phyloP scores from a whole-genome alignment of 1,140 invertebrate genomes.

The Physella acuta region DNA sequence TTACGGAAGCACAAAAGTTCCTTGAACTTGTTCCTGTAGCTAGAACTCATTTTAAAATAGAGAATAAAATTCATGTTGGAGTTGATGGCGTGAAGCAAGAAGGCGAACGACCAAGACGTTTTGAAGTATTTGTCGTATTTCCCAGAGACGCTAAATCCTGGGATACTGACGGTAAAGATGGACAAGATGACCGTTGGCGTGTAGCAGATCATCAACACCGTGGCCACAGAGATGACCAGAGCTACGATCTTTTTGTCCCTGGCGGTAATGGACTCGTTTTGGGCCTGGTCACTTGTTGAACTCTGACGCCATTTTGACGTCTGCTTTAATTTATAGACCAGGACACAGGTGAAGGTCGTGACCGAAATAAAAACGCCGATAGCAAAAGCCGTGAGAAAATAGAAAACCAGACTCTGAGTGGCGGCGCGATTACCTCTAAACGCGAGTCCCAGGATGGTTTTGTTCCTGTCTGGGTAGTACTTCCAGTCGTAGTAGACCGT shows the following conservation, averaged over 20 bases:
- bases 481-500: not conserved
- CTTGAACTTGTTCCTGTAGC: slow-evolving; percentile 1
- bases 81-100: slow-evolving; percentile 6
- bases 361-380: not conserved
- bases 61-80: not conserved
- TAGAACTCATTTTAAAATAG: slow-evolving; percentile 12
- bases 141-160: not conserved
- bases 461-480: not conserved
- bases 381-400: not conserved
- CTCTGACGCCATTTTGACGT: not conserved
- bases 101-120: not conserved
- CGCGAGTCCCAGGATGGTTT: not conserved
- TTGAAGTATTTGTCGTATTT: slow-evolving; percentile 1
- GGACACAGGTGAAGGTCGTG: not conserved
- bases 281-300: not conserved
- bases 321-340: not conserved
- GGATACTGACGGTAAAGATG: not conserved
- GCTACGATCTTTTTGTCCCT: not conserved
- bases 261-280: not conserved
- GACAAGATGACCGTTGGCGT: slow-evolving; percentile 5
- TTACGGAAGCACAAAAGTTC: no score
- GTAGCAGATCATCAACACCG: not conserved
- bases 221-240: not conserved
- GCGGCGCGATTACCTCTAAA: not conserved
- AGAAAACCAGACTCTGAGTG: not conserved